A percentile compares a stretch with the other conserved stretches of the same genome.
Conservation (phyloP, 2,888 invertebrate genomes). For the Uloborus plumipes region DNA sequence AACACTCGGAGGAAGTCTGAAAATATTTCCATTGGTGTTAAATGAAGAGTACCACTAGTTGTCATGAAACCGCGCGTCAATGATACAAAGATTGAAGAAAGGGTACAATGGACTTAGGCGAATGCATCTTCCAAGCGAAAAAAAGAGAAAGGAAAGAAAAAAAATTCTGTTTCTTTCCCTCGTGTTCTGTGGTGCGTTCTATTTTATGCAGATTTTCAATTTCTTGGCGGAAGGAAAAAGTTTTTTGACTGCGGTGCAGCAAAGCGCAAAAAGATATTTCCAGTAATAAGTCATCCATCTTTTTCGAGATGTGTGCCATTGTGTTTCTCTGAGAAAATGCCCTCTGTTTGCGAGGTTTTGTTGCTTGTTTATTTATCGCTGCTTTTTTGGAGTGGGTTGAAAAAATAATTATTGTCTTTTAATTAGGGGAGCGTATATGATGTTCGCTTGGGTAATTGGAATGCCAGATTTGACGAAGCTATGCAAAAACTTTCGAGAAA, state of each 20-base stretch:
- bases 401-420: too few species aligned
- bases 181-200: constrained; percentile 48
- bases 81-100: constrained; percentile 25
- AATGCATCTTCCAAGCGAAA: constrained; percentile 15
- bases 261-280: constrained; percentile 39
- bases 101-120: constrained; percentile 28
- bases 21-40: constrained; percentile 28
- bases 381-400: background rate
- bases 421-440: too few species aligned
- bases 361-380: constrained; percentile 13
- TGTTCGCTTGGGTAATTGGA: too few species aligned
- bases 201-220: constrained; percentile 55
- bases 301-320: constrained; percentile 25
- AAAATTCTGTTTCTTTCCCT: background rate
- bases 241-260: constrained; percentile 19
- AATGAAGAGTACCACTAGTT: constrained; percentile 31
- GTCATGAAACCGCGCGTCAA: constrained; percentile 16
- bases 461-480: too few species aligned
- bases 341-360: constrained; percentile 6
- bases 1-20: background rate
- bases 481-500: too few species aligned
- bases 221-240: constrained; percentile 11
- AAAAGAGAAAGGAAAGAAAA: background rate
- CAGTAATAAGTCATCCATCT: constrained; percentile 31
- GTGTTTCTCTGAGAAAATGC: constrained; percentile 5